Percentiles rank a stretch among this genome's conserved stretches.
phyloP scores from a whole-genome alignment of 1,140 invertebrate genomes.

The Anoplophora glabripennis region DNA sequence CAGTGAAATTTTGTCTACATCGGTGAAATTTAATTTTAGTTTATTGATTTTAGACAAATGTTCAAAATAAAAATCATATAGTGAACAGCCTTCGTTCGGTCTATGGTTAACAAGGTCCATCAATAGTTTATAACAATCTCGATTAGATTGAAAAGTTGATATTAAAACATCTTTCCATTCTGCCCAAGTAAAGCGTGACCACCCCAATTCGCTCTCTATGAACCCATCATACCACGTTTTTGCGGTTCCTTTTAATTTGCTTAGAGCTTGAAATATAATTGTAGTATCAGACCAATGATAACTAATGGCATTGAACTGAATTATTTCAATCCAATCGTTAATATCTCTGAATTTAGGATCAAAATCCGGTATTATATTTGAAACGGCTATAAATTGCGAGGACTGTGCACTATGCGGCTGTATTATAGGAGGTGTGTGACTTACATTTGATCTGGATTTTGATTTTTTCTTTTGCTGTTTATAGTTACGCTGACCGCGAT shows the following conservation, averaged over 20 bases:
- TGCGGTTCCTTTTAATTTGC: constrained; percentile 1
- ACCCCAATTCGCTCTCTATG: neutral
- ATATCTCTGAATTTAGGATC: neutral
- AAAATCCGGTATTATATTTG: neutral
- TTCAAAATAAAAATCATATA: constrained; percentile 12
- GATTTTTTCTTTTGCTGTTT: too few relatives aligned
- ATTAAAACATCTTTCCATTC: constrained; percentile 1
- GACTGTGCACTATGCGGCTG: too few relatives aligned
- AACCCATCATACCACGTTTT: constrained; percentile 4
- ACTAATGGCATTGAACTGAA: too few relatives aligned
- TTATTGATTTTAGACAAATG: constrained; percentile 5
- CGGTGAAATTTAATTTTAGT: constrained; percentile 4
- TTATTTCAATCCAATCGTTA: neutral
- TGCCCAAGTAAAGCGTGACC: neutral
- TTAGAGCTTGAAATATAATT: neutral
- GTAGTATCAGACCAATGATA: neutral
- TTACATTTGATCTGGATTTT: too few relatives aligned
- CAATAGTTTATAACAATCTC: constrained; percentile 7
- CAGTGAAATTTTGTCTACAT: constrained; percentile 11
- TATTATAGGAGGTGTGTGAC: too few relatives aligned
- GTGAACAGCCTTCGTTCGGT: neutral
- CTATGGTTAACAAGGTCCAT: constrained; percentile 9
- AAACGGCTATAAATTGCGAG: too few relatives aligned
- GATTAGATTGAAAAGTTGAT: neutral
- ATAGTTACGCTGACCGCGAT: too few relatives aligned